Conservation (phyloP, 2,113 vertebrate genomes). For the Hystrix cristata region DNA sequence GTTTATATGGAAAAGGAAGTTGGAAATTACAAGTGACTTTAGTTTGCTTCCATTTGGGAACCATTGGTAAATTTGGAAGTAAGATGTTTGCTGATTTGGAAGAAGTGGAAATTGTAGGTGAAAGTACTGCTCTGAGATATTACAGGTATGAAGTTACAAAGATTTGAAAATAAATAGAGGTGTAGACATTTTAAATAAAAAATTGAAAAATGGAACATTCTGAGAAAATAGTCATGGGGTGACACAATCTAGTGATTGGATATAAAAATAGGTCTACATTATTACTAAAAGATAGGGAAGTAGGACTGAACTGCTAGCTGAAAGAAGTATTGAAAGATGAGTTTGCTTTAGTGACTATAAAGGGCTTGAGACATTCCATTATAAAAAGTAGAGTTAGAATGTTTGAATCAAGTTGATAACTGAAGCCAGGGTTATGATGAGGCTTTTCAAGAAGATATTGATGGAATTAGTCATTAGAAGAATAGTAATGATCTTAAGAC, state of each 20-base stretch:
- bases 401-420: background rate
- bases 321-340: background rate
- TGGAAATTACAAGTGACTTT: background rate
- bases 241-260: background rate
- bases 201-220: background rate
- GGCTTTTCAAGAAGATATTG: background rate
- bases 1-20: background rate
- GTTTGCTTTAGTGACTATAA: background rate
- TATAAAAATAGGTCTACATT: background rate
- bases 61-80: background rate
- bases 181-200: background rate
- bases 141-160: background rate
- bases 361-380: background rate
- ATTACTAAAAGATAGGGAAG: background rate
- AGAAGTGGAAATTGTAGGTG: background rate
- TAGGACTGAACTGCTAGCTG: background rate
- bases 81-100: background rate
- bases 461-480: background rate
- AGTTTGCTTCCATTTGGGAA: background rate
- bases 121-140: background rate
- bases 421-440: background rate
- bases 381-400: background rate
- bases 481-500: background rate
- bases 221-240: background rate
- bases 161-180: background rate